Conservation (phyloP, 2,797 vertebrate species). For the Hippoglossus hippoglossus region DNA sequence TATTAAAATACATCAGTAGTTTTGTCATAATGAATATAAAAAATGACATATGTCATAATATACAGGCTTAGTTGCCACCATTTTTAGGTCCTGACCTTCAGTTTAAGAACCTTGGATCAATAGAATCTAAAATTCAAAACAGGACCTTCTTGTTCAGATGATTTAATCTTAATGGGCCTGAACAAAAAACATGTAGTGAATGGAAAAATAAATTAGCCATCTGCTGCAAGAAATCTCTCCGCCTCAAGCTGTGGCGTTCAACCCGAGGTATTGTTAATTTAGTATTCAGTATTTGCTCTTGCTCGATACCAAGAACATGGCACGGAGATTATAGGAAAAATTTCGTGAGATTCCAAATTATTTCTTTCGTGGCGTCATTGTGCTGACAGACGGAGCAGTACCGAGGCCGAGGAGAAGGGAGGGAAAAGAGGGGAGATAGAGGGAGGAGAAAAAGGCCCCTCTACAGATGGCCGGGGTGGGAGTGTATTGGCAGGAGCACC, state of each 20-base stretch:
- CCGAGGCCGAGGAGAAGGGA: constrained; percentile 63
- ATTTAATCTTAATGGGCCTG: constrained; percentile 53
- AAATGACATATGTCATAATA: constrained; percentile 25
- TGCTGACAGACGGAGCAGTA: constrained; percentile 72
- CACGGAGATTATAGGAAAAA: constrained; percentile 26
- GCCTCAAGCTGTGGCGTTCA: constrained; percentile 24
- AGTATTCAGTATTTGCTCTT: constrained; percentile 28
- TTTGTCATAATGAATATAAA: constrained; percentile 54
- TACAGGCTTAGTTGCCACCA: constrained; percentile 3
- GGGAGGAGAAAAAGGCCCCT: constrained; percentile 77
- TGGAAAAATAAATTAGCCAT: constrained; percentile 45
- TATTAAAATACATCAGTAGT: constrained; percentile 62
- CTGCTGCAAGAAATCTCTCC: constrained; percentile 37
- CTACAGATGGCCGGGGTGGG: constrained; percentile 86
- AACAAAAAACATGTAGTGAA: constrained; percentile 52
- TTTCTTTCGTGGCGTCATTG: constrained; percentile 41
- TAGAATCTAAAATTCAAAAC: constrained; percentile 52
- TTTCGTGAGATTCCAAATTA: constrained; percentile 43
- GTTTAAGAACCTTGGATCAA: constrained; percentile 45
- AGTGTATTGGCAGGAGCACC: constrained; percentile 81
- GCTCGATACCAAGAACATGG: constrained; percentile 24
- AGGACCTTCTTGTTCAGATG: constrained; percentile 38
- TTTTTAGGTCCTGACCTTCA: constrained; percentile 38
- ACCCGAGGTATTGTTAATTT: constrained; percentile 43
- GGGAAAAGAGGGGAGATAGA: constrained; percentile 61